A percentile compares a stretch with the other conserved stretches of the same genome.
These are phyloP conservation scores for Dufourea novaeangliae DNA, from an alignment of 1,140 invertebrate species.

Conservation along the genomic window DNA sequence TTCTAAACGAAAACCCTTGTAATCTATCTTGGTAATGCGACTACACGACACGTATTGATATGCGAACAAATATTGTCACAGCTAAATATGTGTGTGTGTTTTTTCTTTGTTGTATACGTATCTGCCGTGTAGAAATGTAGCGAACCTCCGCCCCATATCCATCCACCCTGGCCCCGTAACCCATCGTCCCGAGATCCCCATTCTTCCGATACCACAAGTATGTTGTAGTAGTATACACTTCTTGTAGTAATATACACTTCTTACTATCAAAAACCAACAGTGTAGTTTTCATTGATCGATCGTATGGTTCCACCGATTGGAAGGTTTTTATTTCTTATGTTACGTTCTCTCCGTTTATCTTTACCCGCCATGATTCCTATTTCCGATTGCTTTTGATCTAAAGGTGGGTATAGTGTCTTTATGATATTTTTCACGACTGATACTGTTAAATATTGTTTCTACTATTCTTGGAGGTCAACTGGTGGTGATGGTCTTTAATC, in stretches of 20 bases:
- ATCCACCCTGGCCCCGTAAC: neutral
- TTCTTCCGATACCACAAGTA: constrained; percentile 33
- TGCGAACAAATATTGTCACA: constrained; percentile 37
- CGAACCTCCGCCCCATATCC: constrained; percentile 17
- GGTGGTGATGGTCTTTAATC: too few species aligned
- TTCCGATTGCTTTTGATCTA: too few species aligned
- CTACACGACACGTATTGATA: constrained; percentile 25
- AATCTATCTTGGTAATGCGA: constrained; percentile 23
- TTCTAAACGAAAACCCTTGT: constrained; percentile 20
- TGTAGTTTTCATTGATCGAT: constrained; percentile 35
- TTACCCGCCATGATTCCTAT: too few species aligned
- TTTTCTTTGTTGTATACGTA: constrained; percentile 46
- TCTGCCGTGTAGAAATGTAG: constrained; percentile 39
- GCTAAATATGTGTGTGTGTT: constrained; percentile 34
- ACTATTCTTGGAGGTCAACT: too few species aligned
- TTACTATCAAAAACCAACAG: constrained; percentile 38
- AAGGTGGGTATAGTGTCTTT: too few species aligned
- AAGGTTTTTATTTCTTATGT: too few species aligned
- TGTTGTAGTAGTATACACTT: constrained; percentile 54
- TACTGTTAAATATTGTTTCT: too few species aligned
- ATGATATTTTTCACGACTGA: too few species aligned
- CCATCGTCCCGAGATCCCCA: neutral
- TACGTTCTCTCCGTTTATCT: too few species aligned
- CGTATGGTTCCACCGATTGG: neutral
- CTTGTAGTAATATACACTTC: constrained; percentile 54